Conservation (phyloP, 2,113 vertebrate species). For the Corvus moneduloides region DNA sequence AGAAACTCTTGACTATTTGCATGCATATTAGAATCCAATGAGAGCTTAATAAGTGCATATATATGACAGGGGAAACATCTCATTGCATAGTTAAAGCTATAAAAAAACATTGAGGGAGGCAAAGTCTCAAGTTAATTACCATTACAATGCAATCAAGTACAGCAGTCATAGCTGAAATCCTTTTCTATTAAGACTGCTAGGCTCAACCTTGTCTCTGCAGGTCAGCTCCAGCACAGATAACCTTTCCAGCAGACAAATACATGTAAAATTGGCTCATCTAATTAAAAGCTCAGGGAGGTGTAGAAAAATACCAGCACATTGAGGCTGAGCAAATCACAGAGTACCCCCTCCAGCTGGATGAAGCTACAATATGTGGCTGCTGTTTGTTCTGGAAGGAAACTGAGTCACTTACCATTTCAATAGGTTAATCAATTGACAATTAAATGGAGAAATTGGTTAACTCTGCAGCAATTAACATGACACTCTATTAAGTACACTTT, state of each 20-base stretch:
- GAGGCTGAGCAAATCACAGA: conserved; percentile 66
- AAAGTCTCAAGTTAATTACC: conserved; percentile 79
- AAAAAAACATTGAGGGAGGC: conserved; percentile 68
- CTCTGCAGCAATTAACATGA: conserved; percentile 85
- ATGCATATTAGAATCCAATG: conserved; percentile 73
- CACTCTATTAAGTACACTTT: conserved; percentile 86
- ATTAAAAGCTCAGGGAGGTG: conserved; percentile 82
- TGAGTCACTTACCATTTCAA: conserved; percentile 91
- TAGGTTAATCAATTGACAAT: conserved; percentile 90
- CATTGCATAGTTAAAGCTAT: conserved; percentile 70
- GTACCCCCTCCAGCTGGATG: conserved; percentile 73
- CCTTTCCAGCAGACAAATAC: conserved; percentile 81
- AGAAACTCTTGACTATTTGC: conserved; percentile 76
- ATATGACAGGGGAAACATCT: conserved; percentile 75
- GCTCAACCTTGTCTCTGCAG: conserved; percentile 75
- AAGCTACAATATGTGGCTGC: conserved; percentile 70
- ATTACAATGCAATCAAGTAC: conserved; percentile 81
- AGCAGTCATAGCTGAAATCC: conserved; percentile 77
- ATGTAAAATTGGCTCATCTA: conserved; percentile 81
- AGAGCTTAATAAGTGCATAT: conserved; percentile 74
- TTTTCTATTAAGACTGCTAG: conserved; percentile 74
- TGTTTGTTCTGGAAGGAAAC: conserved; percentile 85
- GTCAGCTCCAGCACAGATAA: conserved; percentile 80
- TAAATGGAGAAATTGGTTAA: conserved; percentile 88
- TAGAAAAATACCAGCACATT: conserved; percentile 78